These are phyloP conservation scores for Dinoponera quadriceps DNA, from an alignment of 1,140 invertebrate genomes.

Conservation along the genomic window DNA sequence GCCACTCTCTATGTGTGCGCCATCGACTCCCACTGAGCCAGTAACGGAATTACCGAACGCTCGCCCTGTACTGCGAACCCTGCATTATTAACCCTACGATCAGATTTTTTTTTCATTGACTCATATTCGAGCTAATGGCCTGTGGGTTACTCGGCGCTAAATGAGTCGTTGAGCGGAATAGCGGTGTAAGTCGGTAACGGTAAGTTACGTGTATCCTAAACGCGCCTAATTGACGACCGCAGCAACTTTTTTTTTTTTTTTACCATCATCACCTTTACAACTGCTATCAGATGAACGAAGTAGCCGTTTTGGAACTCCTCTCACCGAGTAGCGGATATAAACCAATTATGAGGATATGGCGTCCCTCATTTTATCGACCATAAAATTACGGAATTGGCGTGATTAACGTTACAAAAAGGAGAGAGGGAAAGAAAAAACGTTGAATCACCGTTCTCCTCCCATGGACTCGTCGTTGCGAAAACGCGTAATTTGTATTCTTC, in stretches of 20 bases:
- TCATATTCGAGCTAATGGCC: conserved; percentile 20
- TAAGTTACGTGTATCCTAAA: not conserved
- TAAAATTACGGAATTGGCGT: too few species aligned
- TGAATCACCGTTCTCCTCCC: too few species aligned
- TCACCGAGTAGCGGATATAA: too few species aligned
- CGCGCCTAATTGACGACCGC: not conserved
- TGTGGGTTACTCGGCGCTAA: not conserved
- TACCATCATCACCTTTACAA: not conserved
- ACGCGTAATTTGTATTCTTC: conserved; percentile 28
- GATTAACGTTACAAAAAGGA: too few species aligned
- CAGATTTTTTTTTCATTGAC: conserved; percentile 30
- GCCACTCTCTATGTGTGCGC: conserved; percentile 15
- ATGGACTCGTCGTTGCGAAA: not conserved
- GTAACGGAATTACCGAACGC: conserved; percentile 38
- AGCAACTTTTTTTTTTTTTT: not conserved
- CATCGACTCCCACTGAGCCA: conserved; percentile 27
- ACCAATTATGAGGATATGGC: too few species aligned
- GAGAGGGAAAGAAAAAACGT: too few species aligned
- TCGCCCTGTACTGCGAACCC: conserved; percentile 7
- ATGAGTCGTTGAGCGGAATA: not conserved
- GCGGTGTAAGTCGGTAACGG: not conserved
- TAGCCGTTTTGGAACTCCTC: too few species aligned
- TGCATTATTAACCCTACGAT: conserved; percentile 3
- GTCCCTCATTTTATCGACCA: too few species aligned
- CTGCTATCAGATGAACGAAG: too few species aligned